Evolutionary conservation across 1,140 invertebrate genomes (phyloP).

Genomic region (Sinonovacula constricta): DNA sequence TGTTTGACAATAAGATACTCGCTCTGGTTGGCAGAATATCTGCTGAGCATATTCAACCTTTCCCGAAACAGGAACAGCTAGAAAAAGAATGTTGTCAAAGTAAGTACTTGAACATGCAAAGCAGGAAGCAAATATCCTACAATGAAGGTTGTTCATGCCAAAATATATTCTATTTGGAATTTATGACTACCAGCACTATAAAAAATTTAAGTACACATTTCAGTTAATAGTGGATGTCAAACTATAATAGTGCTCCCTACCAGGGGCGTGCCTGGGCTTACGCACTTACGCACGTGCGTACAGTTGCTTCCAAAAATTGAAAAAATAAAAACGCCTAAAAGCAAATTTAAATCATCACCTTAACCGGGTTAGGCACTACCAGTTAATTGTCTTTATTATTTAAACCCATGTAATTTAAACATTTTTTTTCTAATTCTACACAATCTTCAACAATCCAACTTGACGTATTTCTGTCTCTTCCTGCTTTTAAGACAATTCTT

Average conservation of each 20-base stretch:
- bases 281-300: too few relatives aligned
- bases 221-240: background rate
- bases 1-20: conserved; percentile 69
- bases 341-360: too few relatives aligned
- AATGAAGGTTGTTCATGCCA: background rate
- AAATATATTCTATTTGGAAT: background rate
- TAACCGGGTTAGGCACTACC: too few relatives aligned
- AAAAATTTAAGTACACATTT: background rate
- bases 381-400: too few relatives aligned
- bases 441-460: too few relatives aligned
- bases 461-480: too few relatives aligned
- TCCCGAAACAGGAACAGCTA: conserved; percentile 74
- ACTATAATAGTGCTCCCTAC: background rate
- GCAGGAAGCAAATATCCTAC: background rate
- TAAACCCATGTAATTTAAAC: too few relatives aligned
- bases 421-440: too few relatives aligned
- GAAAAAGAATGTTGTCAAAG: conserved; percentile 20
- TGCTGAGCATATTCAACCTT: conserved; percentile 53
- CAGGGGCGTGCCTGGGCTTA: too few relatives aligned
- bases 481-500: too few relatives aligned
- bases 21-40: conserved; percentile 71
- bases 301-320: too few relatives aligned
- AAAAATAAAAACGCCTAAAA: too few relatives aligned
- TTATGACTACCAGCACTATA: background rate
- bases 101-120: background rate